These are phyloP conservation scores for Varanus salvator DNA, from an alignment of 2,113 vertebrate genomes.

Conservation along the genomic window DNA sequence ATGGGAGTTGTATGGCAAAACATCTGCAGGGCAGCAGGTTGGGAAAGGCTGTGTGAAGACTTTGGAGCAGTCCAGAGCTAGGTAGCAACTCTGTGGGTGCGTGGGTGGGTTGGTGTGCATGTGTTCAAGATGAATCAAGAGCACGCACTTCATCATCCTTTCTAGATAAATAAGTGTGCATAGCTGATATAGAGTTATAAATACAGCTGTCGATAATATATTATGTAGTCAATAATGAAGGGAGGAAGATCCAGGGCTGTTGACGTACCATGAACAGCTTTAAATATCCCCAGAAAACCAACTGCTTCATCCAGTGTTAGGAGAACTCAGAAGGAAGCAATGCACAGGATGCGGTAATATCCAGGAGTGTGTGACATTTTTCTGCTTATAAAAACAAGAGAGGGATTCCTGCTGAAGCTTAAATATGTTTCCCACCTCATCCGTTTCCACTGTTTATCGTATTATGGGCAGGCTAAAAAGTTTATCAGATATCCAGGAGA, in stretches of 20 bases:
- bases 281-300: background rate
- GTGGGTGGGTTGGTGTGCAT: background rate
- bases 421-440: slow-evolving; percentile 45
- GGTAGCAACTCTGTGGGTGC: background rate
- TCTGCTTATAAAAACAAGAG: background rate
- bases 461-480: slow-evolving; percentile 30
- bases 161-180: background rate
- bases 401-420: slow-evolving; percentile 24
- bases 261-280: background rate
- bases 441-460: slow-evolving; percentile 34
- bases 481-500: background rate
- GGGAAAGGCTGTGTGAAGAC: too few relatives aligned
- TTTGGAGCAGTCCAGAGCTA: background rate
- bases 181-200: background rate
- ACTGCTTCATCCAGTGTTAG: background rate
- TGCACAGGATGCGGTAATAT: background rate
- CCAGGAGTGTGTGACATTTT: background rate
- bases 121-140: too few relatives aligned
- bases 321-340: background rate
- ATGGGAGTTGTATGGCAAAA: background rate
- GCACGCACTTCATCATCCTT: background rate
- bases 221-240: slow-evolving; percentile 21
- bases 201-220: background rate
- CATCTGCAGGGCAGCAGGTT: too few relatives aligned
- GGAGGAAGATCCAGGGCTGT: slow-evolving; percentile 4